These are phyloP conservation scores for Colistium nudipinnis DNA, from an alignment of 2,113 vertebrate species.

Conservation along the genomic window DNA sequence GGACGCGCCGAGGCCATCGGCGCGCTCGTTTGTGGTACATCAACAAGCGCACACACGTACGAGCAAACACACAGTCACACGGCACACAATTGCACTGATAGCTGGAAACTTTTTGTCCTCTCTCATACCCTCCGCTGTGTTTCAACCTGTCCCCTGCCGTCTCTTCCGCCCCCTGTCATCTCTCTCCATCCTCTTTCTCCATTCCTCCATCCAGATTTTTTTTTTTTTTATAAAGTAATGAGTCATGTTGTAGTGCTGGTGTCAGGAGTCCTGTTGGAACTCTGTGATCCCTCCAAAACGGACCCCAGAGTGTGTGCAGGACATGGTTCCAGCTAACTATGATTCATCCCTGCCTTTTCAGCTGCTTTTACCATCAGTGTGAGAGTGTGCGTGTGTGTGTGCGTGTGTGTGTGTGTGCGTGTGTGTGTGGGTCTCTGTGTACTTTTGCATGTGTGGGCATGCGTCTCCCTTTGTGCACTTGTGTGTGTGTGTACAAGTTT, in stretches of 20 bases:
- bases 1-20: slow-evolving; percentile 14
- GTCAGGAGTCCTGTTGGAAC: slow-evolving; percentile 40
- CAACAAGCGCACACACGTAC: slow-evolving; percentile 2
- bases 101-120: slow-evolving; percentile 64
- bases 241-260: slow-evolving; percentile 41
- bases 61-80: slow-evolving; percentile 15
- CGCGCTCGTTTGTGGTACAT: background rate
- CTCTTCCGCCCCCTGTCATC: slow-evolving; percentile 49
- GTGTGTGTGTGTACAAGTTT: slow-evolving; percentile 9
- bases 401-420: too few relatives aligned
- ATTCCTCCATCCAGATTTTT: slow-evolving; percentile 28
- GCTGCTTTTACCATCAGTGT: slow-evolving; percentile 54
- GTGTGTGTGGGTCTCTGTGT: too few relatives aligned
- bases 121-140: slow-evolving; percentile 44
- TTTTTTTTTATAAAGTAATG: slow-evolving; percentile 30
- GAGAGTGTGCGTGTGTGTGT: slow-evolving; percentile 2
- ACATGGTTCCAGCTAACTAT: slow-evolving; percentile 37
- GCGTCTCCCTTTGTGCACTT: background rate
- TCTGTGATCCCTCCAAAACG: slow-evolving; percentile 37
- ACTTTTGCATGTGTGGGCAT: background rate
- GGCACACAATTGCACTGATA: slow-evolving; percentile 18
- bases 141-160: slow-evolving; percentile 55
- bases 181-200: slow-evolving; percentile 36
- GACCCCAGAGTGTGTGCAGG: slow-evolving; percentile 38
- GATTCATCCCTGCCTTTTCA: slow-evolving; percentile 57